A percentile compares a stretch with the other conserved stretches of the same genome.
phyloP scores from a whole-genome alignment of 23 tunicate genomes.

The Botrylloides violaceus region DNA sequence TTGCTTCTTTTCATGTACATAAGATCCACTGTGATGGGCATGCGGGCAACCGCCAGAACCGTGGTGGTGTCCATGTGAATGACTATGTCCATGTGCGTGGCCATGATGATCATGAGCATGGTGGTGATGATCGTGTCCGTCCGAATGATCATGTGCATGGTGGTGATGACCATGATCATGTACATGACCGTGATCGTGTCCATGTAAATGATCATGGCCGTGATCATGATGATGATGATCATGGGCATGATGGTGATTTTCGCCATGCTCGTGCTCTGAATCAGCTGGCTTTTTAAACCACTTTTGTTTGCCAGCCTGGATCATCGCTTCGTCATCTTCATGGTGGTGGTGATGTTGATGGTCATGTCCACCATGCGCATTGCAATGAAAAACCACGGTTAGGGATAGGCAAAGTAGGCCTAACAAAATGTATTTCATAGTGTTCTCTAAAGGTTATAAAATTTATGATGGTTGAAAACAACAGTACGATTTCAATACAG shows the following conservation, averaged over 20 bases:
- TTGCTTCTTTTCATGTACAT: neutral
- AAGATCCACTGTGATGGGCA: slow-evolving; percentile 8
- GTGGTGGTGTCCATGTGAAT: slow-evolving; percentile 28
- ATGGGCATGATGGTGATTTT: slow-evolving; percentile 18
- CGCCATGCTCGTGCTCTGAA: slow-evolving; percentile 3
- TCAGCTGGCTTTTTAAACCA: slow-evolving; percentile 67
- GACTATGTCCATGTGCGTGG: slow-evolving; percentile 24
- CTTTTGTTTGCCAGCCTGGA: slow-evolving; percentile 67
- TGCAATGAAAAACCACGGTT: neutral
- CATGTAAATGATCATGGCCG: slow-evolving; percentile 29
- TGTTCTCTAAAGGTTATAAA: no score
- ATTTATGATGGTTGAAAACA: no score
- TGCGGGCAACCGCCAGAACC: slow-evolving; percentile 10
- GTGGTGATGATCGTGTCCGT: slow-evolving; percentile 15
- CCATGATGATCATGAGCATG: slow-evolving; percentile 39
- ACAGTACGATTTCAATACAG: no score
- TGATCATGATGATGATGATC: no score
- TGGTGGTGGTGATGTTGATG: slow-evolving; percentile 27
- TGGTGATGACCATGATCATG: slow-evolving; percentile 22
- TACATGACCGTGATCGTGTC: slow-evolving; percentile 32
- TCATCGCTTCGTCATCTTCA: slow-evolving; percentile 37
- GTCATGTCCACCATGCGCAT: slow-evolving; percentile 34
- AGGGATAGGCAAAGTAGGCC: no score
- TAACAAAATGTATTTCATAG: no score
- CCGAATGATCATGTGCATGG: slow-evolving; percentile 3